Evolutionary conservation across 2,113 vertebrate species (phyloP).

Genomic region (Gadus chalcogrammus): DNA sequence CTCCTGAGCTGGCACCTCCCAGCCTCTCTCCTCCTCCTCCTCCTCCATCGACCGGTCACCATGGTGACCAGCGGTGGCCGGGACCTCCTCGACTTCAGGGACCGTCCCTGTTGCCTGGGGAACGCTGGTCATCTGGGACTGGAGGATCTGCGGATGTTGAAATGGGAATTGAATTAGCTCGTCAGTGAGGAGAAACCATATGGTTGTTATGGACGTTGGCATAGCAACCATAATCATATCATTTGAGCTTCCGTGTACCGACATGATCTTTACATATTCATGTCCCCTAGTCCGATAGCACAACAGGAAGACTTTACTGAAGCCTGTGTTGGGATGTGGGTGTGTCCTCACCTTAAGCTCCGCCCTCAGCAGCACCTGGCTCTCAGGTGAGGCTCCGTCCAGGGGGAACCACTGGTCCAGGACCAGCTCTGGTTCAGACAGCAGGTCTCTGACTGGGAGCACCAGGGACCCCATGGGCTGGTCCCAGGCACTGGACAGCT

Average conservation of each 20-base stretch:
- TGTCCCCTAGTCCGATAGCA: too few species aligned
- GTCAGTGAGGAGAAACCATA: background rate
- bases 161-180: background rate
- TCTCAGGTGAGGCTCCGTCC: slow-evolving; percentile 66
- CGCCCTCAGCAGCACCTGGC: slow-evolving; percentile 80
- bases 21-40: slow-evolving; percentile 20
- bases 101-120: slow-evolving; percentile 32
- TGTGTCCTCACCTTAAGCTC: slow-evolving; percentile 78
- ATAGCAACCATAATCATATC: background rate
- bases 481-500: slow-evolving; percentile 73
- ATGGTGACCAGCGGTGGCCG: slow-evolving; percentile 1
- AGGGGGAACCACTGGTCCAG: slow-evolving; percentile 81
- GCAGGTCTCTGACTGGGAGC: slow-evolving; percentile 76
- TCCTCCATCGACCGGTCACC: slow-evolving; percentile 12
- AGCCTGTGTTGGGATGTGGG: too few species aligned
- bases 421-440: slow-evolving; percentile 72
- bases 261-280: background rate
- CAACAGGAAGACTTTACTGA: too few species aligned
- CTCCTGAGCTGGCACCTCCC: slow-evolving; percentile 34
- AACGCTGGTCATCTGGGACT: slow-evolving; percentile 52
- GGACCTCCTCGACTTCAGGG: slow-evolving; percentile 27
- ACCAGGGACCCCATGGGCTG: slow-evolving; percentile 77
- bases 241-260: background rate
- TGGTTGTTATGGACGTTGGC: background rate
- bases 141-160: slow-evolving; percentile 51